These are phyloP conservation scores for Ptiloglossa arizonensis DNA, from an alignment of 1,140 invertebrate species.

Conservation along the genomic window DNA sequence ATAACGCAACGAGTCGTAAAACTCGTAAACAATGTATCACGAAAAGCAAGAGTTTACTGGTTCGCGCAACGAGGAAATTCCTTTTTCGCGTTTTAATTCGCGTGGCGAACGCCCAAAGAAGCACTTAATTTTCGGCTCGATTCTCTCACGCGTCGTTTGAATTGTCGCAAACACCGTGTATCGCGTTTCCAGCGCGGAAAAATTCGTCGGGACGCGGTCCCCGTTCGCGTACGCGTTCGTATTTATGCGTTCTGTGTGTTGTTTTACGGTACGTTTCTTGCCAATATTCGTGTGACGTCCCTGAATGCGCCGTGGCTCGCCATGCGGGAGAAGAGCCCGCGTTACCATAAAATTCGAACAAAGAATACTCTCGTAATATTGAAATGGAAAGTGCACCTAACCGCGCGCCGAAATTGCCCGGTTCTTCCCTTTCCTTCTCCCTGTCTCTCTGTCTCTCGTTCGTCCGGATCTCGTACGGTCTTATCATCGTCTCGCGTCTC, in stretches of 20 bases:
- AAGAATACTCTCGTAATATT: slow-evolving; percentile 24
- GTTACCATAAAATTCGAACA: slow-evolving; percentile 41
- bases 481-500: too few relatives aligned
- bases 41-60: too few relatives aligned
- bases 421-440: slow-evolving; percentile 14
- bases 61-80: too few relatives aligned
- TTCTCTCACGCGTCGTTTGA: neutral
- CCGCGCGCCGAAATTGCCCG: slow-evolving; percentile 20
- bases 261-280: slow-evolving; percentile 29
- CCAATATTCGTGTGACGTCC: slow-evolving; percentile 25
- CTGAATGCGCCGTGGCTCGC: slow-evolving; percentile 27
- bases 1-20: too few relatives aligned
- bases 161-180: neutral
- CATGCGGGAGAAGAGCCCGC: slow-evolving; percentile 47
- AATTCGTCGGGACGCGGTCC: neutral
- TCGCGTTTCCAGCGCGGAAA: neutral
- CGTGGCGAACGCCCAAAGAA: neutral
- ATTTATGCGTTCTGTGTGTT: slow-evolving; percentile 24
- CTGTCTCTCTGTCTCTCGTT: neutral
- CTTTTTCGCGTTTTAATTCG: neutral
- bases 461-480: neutral
- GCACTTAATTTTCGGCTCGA: neutral
- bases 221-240: neutral
- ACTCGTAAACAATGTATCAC: too few relatives aligned
- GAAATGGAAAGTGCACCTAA: slow-evolving; percentile 19